phyloP scores from a whole-genome alignment of 2,113 vertebrate genomes.

The Amblyornis subalaris region DNA sequence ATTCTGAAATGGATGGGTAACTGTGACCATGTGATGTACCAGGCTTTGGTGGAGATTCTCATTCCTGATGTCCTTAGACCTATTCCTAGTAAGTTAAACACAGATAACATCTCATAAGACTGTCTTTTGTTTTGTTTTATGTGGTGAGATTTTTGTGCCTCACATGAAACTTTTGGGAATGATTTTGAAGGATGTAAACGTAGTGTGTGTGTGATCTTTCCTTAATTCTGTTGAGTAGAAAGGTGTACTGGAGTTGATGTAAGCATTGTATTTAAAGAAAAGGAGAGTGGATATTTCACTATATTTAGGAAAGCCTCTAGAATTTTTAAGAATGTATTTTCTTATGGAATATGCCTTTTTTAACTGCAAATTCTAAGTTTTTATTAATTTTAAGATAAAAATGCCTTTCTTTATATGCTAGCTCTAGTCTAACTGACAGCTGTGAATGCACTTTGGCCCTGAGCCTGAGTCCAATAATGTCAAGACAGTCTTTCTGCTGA shows the following conservation, averaged over 20 bases:
- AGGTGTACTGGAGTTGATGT: background rate
- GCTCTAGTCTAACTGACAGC: background rate
- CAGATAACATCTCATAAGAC: conserved; percentile 57
- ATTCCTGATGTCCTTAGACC: conserved; percentile 84
- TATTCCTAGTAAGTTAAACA: conserved; percentile 82
- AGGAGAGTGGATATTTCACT: background rate
- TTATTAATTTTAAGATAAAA: background rate
- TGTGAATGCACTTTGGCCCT: background rate
- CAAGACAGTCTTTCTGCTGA: background rate
- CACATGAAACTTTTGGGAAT: conserved; percentile 31
- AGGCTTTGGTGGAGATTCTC: conserved; percentile 68
- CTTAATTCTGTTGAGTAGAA: conserved; percentile 46
- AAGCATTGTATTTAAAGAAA: background rate
- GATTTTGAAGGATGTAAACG: background rate
- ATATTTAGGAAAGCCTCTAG: background rate
- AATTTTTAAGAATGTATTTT: background rate
- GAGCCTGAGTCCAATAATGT: background rate
- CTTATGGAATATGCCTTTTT: background rate
- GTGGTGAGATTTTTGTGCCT: conserved; percentile 34
- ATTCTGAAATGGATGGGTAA: conserved; percentile 85
- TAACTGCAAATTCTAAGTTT: background rate
- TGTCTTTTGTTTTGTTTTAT: background rate
- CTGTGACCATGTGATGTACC: conserved; percentile 86
- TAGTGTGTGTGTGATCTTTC: background rate
- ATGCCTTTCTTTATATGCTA: background rate